Evolutionary conservation across 2,113 vertebrate genomes (phyloP).

Genomic region (Labeo rohita): DNA sequence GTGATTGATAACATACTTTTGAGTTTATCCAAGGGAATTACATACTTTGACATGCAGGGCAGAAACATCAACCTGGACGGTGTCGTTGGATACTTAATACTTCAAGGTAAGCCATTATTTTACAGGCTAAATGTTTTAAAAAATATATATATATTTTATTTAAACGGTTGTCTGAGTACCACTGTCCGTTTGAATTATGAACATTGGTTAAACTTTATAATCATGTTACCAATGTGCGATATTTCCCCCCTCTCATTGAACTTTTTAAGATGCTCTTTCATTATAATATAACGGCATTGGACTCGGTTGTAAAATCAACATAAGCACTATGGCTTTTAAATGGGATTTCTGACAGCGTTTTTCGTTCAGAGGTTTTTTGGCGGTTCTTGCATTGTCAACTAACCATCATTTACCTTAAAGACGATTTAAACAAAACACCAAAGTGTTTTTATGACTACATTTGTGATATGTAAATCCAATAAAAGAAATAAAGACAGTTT

Average conservation of each 20-base stretch:
- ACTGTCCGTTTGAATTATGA: too few species aligned
- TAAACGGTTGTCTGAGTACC: background rate
- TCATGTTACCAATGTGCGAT: too few species aligned
- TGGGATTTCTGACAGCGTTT: background rate
- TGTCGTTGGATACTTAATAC: conserved; percentile 77
- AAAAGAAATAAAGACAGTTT: background rate
- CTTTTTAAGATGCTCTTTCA: background rate
- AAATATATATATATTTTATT: too few species aligned
- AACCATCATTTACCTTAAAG: background rate
- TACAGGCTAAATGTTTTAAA: background rate
- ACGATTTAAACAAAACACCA: background rate
- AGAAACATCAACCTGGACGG: conserved; percentile 83
- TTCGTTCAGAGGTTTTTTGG: background rate
- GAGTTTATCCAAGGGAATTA: conserved; percentile 73
- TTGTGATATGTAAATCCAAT: background rate
- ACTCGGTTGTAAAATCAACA: background rate
- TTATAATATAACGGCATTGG: background rate
- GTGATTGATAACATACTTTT: conserved; percentile 74
- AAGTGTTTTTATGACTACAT: background rate
- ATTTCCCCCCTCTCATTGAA: background rate
- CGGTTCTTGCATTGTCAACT: background rate
- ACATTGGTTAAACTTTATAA: too few species aligned
- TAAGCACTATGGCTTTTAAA: background rate
- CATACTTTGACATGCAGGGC: conserved; percentile 78
- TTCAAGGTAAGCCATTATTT: conserved; percentile 76